Evolutionary conservation across 1,140 invertebrate species (phyloP).

Genomic region (Drosophila sucinea): DNA sequence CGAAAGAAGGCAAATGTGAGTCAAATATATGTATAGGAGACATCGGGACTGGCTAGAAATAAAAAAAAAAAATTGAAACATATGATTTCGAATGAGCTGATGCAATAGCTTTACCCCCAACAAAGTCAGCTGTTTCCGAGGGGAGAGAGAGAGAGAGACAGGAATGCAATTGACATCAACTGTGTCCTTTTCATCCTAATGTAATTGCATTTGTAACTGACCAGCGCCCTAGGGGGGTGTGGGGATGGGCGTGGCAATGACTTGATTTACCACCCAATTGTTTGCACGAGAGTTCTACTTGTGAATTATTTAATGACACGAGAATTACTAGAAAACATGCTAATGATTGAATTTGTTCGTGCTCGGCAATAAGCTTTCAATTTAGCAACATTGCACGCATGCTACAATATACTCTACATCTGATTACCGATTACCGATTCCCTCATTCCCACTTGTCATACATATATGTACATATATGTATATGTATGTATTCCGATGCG

Average conservation of each 20-base stretch:
- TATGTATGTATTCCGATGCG: too few species aligned
- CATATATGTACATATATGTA: too few species aligned
- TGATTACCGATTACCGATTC: not conserved
- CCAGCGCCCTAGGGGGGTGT: not conserved
- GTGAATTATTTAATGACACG: constrained; percentile 48
- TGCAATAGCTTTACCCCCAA: constrained; percentile 27
- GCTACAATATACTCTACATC: constrained; percentile 16
- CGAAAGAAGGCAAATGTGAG: constrained; percentile 68
- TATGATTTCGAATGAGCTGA: constrained; percentile 25
- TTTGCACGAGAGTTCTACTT: not conserved
- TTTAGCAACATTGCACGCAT: constrained; percentile 22
- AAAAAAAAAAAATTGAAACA: constrained; percentile 17
- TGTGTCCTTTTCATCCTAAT: constrained; percentile 22
- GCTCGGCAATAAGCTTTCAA: constrained; percentile 34
- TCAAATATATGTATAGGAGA: constrained; percentile 51
- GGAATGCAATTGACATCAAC: constrained; percentile 28
- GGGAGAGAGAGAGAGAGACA: not conserved
- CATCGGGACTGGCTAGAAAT: constrained; percentile 3
- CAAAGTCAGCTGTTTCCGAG: constrained; percentile 31
- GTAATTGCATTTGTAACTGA: constrained; percentile 28
- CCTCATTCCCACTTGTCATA: not conserved
- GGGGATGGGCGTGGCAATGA: not conserved
- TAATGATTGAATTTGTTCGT: constrained; percentile 36
- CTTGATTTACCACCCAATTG: constrained; percentile 16
- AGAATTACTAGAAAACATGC: constrained; percentile 14